Conservation (phyloP, 2,797 vertebrate species). For the Chloroceryle amazona region DNA sequence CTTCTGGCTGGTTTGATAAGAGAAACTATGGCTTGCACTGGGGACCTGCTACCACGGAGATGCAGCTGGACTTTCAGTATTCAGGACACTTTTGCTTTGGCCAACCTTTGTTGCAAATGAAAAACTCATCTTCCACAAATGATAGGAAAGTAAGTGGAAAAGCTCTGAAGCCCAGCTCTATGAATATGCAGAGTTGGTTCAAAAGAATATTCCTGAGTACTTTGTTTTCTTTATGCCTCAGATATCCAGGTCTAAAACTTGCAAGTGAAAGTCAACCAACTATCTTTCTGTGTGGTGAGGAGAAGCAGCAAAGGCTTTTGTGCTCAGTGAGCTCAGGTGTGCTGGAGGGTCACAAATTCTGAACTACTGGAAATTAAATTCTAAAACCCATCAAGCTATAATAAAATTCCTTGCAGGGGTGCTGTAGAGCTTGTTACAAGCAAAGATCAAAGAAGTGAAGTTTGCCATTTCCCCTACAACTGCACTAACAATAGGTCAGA, state of each 20-base stretch:
- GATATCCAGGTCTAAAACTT: background rate
- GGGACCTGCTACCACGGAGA: background rate
- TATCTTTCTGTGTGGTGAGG: background rate
- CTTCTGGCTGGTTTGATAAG: background rate
- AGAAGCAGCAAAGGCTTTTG: background rate
- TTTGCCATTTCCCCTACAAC: background rate
- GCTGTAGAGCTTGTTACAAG: background rate
- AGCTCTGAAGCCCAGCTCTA: background rate
- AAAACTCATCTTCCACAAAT: background rate
- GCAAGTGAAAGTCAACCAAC: background rate
- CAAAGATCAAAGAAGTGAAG: background rate
- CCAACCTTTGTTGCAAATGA: background rate
- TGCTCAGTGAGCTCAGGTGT: background rate
- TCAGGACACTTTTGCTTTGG: background rate
- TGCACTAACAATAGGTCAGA: slow-evolving; percentile 16
- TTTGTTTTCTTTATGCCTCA: background rate
- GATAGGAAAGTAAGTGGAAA: background rate
- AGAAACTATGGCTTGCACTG: background rate
- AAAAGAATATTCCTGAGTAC: background rate
- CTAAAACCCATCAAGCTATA: slow-evolving; percentile 13
- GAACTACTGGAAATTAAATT: slow-evolving; percentile 9
- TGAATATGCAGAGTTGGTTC: background rate
- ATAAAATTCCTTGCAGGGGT: background rate
- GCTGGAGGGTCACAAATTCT: background rate
- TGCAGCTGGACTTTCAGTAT: background rate